phyloP scores from a whole-genome alignment of 2,113 vertebrate species.

The Salvator merianae region DNA sequence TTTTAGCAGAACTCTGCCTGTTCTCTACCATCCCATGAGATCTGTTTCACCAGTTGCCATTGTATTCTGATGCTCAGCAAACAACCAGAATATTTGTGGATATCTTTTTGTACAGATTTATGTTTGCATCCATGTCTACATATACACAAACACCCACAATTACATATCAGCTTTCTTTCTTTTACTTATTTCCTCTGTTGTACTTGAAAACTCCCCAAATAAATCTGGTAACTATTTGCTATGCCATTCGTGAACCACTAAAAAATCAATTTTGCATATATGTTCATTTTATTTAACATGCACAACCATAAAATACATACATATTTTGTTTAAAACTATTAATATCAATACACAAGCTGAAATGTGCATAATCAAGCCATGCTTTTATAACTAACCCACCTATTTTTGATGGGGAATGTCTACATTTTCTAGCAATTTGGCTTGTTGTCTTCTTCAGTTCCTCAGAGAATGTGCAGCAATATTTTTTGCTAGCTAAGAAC shows the following conservation, averaged over 20 bases:
- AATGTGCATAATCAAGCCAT: background rate
- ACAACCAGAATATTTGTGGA: background rate
- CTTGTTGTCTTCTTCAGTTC: background rate
- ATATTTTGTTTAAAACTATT: background rate
- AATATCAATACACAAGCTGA: background rate
- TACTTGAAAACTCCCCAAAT: background rate
- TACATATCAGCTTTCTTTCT: background rate
- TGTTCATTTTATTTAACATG: background rate
- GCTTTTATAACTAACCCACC: background rate
- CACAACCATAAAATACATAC: background rate
- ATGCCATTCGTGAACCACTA: background rate
- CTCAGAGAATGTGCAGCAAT: background rate
- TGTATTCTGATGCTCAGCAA: background rate
- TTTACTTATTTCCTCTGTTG: background rate
- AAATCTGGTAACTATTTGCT: background rate
- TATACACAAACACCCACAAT: background rate
- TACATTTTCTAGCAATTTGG: background rate
- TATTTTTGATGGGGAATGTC: constrained; percentile 17
- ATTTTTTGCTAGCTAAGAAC: constrained; percentile 12
- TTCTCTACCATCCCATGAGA: no score
- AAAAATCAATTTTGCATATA: background rate
- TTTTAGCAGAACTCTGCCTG: no score
- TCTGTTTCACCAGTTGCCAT: no score
- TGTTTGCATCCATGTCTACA: background rate
- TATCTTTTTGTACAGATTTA: no score